Conservation (phyloP, 1,140 invertebrate species). For the Daktulosphaira vitifoliae region DNA sequence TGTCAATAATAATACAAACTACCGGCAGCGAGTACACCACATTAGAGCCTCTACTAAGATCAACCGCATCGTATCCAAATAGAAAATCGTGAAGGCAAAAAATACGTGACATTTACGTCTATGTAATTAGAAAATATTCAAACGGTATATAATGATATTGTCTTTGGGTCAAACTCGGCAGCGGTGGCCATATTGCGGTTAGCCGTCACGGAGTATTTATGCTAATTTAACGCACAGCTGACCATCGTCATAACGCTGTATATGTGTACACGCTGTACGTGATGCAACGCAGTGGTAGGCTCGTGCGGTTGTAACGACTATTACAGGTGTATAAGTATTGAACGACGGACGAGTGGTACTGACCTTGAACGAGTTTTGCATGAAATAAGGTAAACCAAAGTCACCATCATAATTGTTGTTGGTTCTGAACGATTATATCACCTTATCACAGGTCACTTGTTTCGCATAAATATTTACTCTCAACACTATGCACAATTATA, state of each 20-base stretch:
- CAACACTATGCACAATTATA: too few relatives aligned
- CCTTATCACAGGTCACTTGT: too few relatives aligned
- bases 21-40: too few relatives aligned
- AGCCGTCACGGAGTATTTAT: conserved; percentile 21
- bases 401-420: too few relatives aligned
- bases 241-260: background rate
- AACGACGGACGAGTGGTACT: background rate
- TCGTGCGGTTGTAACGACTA: too few relatives aligned
- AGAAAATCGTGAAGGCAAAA: background rate
- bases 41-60: too few relatives aligned
- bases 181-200: conserved; percentile 19
- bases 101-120: background rate
- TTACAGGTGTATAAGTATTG: too few relatives aligned
- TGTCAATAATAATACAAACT: too few relatives aligned
- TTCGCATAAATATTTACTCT: too few relatives aligned
- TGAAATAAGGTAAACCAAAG: background rate
- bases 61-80: background rate
- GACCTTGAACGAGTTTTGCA: conserved; percentile 28
- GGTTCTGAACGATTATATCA: too few relatives aligned
- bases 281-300: background rate
- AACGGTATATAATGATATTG: background rate
- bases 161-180: conserved; percentile 18
- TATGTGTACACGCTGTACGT: background rate
- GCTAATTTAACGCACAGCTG: conserved; percentile 30
- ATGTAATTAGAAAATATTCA: background rate